A percentile compares a stretch with the other conserved stretches of the same genome.
These are phyloP conservation scores for Oxygymnocypris stewartii DNA, from an alignment of 2,113 vertebrate genomes.

Conservation along the genomic window DNA sequence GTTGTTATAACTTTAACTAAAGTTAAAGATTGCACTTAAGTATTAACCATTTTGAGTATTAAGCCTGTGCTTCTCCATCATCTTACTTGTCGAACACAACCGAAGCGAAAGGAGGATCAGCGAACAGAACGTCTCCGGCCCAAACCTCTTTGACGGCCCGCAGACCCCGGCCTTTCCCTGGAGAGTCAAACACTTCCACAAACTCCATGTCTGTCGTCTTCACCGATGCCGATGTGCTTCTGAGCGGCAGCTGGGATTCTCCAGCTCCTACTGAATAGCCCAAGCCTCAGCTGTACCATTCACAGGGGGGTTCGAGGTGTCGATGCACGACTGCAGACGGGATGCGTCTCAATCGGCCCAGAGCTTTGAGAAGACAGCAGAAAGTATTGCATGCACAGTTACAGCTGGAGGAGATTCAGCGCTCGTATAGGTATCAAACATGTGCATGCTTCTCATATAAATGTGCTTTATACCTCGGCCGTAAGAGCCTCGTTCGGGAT, in stretches of 20 bases:
- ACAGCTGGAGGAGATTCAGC: neutral
- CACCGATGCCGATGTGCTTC: conserved; percentile 31
- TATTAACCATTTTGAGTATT: no score
- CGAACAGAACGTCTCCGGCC: conserved; percentile 91
- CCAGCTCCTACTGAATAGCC: conserved; percentile 68
- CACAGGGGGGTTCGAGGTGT: conserved; percentile 39
- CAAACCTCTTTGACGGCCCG: conserved; percentile 86
- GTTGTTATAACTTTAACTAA: no score
- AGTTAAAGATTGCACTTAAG: no score
- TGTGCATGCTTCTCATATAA: neutral
- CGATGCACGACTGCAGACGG: neutral
- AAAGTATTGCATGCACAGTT: neutral
- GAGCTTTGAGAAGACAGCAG: neutral
- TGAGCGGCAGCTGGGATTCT: conserved; percentile 69
- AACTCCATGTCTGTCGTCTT: conserved; percentile 80
- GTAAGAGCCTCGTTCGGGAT: neutral
- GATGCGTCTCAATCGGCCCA: neutral
- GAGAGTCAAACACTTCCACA: conserved; percentile 83
- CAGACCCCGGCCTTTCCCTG: conserved; percentile 90
- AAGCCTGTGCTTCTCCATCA: neutral
- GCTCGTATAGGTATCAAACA: neutral
- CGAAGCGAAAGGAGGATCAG: conserved; percentile 84
- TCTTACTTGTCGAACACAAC: conserved; percentile 97
- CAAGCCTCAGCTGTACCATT: conserved; percentile 68
- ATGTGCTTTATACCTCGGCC: neutral